Base-by-base conservation (phyloP, 2,113 vertebrate species). In the Sebastes schlegelii region DNA sequence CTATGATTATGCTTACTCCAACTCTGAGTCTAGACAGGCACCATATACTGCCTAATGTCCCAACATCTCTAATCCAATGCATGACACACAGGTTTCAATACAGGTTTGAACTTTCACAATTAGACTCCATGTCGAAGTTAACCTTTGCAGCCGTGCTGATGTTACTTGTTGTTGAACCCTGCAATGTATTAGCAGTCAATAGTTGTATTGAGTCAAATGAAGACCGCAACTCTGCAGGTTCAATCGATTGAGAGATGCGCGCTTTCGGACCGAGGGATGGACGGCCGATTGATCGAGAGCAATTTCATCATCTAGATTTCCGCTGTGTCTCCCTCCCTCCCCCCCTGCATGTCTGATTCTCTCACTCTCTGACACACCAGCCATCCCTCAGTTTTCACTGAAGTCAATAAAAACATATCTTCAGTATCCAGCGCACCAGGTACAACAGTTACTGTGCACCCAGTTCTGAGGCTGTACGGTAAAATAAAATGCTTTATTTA, bases 221-320 rank as follows among this genome's bases (percentile, higher is more conserved):
- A 52, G 52, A 58, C 12, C 67, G n/a, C 5, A 3, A 23, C 69
- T 69, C 57, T 43, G 61, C 55, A 17, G 69, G 70, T 34, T 74
- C 14, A 63, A 58, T 74, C 23, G 2, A 68, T 68, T 45, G 45
- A 67, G 68, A 78, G 4, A 1, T 51, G 62, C 49, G 17, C 16
- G 58, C 52, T 64, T 4, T 58, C 4, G 1, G 74, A 11, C 45
- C 0, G 1, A 46, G 34, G 8, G 48, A 68, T 23, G 62, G 62
- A 54, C 19, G 4, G 62, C 48, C 5, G 1, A 77, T 82, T 74
- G 79, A 85, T 80, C 6, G 9, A 63, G 55, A 63, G 42, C 51
- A 63, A 73, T 68, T 77, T 86, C 40, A 72, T 71, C 77, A 65
- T 80, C 65, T 75, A 42, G 42, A 66, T 54, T 65, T 81, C 17